Base-by-base conservation (phyloP, 2,888 invertebrate species). In the Strigamia maritima region DNA sequence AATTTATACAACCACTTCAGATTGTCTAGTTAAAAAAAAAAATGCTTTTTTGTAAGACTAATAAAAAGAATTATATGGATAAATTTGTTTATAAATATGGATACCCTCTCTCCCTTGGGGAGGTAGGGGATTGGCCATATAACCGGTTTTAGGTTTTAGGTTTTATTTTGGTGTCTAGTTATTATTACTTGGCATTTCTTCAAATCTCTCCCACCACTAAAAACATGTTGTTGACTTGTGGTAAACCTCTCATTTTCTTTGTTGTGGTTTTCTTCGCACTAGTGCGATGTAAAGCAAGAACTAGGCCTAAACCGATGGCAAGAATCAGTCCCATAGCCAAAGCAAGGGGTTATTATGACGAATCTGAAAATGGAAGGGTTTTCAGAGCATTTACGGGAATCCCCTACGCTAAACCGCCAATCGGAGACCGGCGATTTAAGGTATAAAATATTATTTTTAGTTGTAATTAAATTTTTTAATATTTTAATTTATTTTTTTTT, bases 321-420 rank as follows among this genome's bases (percentile, higher is more conserved):
- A 35, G 75, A 35, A 19, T 75, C n/a, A 38, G n/a, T n/a, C 22
- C 31, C 3, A 19, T n/a, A 22, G 8, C 31, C 2, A 75, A 75
- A 75, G 38, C 16, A 12, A 26, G 75, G n/a, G 75, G 75, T 75
- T 40, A 22, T 16, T 75, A 75, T 22, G 38, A 75, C 19, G 31
- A 75, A 35, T 10, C 75, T n/a, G 75, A 75, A 22, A 75, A 31
- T 12, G 75, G 75, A 75, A 75, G 75, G n/a, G n/a, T 75, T 35
- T 75, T 75, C n/a, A 2, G 75, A 40, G 7, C 75, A 35, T 75
- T 75, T 22, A 40, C 35, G 1, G 75, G 75, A 1, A 75, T 75
- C 24, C 38, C 75, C 1, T 75, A 75, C 24, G 75, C 75, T 8
- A 19, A 38, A 35, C 75, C 75, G 22, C 75, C 75, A 12, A 35